Evolutionary conservation across 64 coral and sea anemone genomes (phyloP), one percentile per base, ranked within the genome.

Genomic region (Catalaphyllia jardinei): DNA sequence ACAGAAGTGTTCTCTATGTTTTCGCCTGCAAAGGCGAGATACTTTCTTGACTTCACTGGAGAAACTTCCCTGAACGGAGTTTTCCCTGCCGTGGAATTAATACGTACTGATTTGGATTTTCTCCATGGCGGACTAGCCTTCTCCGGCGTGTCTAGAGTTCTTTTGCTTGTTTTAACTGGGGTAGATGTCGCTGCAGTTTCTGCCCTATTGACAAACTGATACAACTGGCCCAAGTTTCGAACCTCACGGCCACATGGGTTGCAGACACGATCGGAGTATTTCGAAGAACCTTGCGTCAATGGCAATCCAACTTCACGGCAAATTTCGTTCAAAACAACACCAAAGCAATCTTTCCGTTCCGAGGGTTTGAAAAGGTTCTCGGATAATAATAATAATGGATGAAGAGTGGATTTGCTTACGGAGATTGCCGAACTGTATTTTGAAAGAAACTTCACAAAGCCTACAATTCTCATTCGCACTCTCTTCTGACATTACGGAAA

Each of bases 321-420:
- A 76, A 88, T 77, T 54, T 88, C 59, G 31, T 2, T 15, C 17
- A 88, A 67, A 13, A 77, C 24, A 67, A 88, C 86, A 0, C 71
- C 51, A 60, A 75, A 75, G 31, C 46, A 88, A 11, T 88, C 67
- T 20, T 88, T 39, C 25, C 86, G 2, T 87, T 87, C 52, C 25
- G 86, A 87, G 4, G 86, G 86, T 30, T 74, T 75, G n/a, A 88
- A 88, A 11, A 88, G 22, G 14, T 88, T 88, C 51, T 88, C 57
- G 0, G 57, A n/a, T n/a, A n/a, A n/a, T n/a, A n/a, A n/a, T n/a
- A n/a, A n/a, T n/a, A n/a, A n/a, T n/a, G n/a, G n/a, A 88, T 27
- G 87, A 88, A 62, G 60, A 35, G 9, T 76, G 38, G 12, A 29
- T 50, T 76, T 64, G 17, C 71, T 78, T 78, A 31, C 59, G n/a